Evolutionary conservation across 1,140 invertebrate species (phyloP), one percentile per base, ranked within the genome.

Genomic region (Anastrepha obliqua): DNA sequence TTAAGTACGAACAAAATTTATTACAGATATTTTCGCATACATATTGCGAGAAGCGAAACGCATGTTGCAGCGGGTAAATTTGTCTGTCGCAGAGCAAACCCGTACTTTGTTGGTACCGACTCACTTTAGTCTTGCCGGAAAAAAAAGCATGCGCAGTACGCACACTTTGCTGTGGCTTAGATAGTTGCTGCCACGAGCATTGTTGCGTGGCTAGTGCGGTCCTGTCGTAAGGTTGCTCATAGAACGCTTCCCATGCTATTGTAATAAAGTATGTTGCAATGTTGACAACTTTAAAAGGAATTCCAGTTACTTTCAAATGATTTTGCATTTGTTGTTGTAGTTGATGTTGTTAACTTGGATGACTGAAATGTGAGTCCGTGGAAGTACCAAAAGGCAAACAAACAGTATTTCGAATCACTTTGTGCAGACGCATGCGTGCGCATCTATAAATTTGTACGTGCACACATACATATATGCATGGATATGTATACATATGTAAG

Each of bases 1-100:
- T 51, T 74, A 74, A 74, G 70, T 74, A 74, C 70, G 70, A 8
- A 51, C 70, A 47, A 74, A 74, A 74, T 74, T n/a, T 74, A 74
- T 74, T 47, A 81, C 74, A 8, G 74, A 81, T 47, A 58, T 55
- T 58, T 81, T 81, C 51, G n/a, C n/a, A 81, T 81, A 55, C n/a
- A 81, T 81, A 55, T 81, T 81, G 51, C 74, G n/a, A 13, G 44
- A 20, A 55, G 17, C 47, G 70, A 0, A 74, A 74, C 70, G 44
- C 47, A 20, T 81, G 47, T 81, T 51, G 74, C 47, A 44, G 7
- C 17, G 74, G 70, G 70, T 3, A 7, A 4, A 51, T 74, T 74
- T 74, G 39, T 15, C 47, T 55, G 47, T 55, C 47, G 47, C n/a
- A 42, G 42, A 7, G 3, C 11, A 42, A 29, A 15, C 47, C 13